Evolutionary conservation across 2,113 vertebrate species (phyloP), one percentile per base, ranked within the genome.

Genomic region (Bubalus kerabau): DNA sequence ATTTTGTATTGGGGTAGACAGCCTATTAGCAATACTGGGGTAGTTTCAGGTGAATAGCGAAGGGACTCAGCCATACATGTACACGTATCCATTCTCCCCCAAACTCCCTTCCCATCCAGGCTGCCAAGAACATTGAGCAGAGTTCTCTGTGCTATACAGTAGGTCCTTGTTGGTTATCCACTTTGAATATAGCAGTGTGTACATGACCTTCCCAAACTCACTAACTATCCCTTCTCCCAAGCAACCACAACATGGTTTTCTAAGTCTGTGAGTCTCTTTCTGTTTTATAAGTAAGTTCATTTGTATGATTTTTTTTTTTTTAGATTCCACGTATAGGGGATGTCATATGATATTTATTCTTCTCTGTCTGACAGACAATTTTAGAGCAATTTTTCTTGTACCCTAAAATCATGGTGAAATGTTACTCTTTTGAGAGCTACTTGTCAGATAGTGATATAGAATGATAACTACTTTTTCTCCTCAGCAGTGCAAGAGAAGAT

Each of bases 391-490:
- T 62, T 95, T 57, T 24, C 57, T 62, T 81, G 83, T 84, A 91
- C 8, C 24, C 54, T 92, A 54, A 95, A 93, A 40, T 64, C 81
- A 54, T 9, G 16, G 26, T 87, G 28, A 82, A 52, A 11, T 59
- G 13, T 81, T 84, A 57, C 13, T 93, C 64, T 90, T 97, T 92
- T 30, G 28, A 97, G 71, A 97, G 52, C 28, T 87, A 36, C 67
- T 95, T 95, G 83, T 90, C 67, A n/a, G 17, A 85, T 0, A 76
- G 36, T 90, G 80, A 80, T 52, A n/a, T 52, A 95, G 56, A 88
- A 60, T 1, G 59, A 19, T 48, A 91, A 78, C n/a, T 82, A 26
- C 7, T 5, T 67, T 98, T 83, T 46, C 30, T 67, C 36, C 32
- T 84, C 48, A 46, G 15, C 23, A 64, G 48, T 85, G 7, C 46